phyloP scores from a whole-genome alignment of 2,113 vertebrate species.

The Tachysurus fulvidraco region DNA sequence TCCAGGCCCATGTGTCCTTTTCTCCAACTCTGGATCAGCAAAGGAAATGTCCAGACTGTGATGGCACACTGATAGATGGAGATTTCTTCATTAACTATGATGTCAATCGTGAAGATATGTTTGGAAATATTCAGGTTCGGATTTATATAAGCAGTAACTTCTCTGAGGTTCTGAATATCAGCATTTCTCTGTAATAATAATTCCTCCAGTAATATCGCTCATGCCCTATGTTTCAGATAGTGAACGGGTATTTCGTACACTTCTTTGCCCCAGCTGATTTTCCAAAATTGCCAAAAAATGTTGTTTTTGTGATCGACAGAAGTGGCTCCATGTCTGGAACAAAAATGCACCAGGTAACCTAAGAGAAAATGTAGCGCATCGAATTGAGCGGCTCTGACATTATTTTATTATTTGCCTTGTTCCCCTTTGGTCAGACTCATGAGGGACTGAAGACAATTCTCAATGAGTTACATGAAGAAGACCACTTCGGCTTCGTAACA shows the following conservation, averaged over 20 bases:
- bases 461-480: conserved; percentile 65
- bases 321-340: conserved; percentile 67
- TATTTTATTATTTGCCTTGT: background rate
- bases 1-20: conserved; percentile 72
- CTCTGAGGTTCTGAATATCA: background rate
- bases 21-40: conserved; percentile 81
- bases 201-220: background rate
- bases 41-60: conserved; percentile 79
- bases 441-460: conserved; percentile 69
- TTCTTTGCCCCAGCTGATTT: conserved; percentile 72
- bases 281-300: conserved; percentile 67
- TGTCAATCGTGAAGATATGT: conserved; percentile 72
- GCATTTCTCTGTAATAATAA: background rate
- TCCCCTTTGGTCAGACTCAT: conserved; percentile 61
- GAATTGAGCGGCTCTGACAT: background rate
- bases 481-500: conserved; percentile 67
- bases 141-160: background rate
- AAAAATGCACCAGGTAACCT: conserved; percentile 68
- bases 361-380: background rate
- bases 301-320: conserved; percentile 75
- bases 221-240: conserved; percentile 61
- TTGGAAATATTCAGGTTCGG: conserved; percentile 84
- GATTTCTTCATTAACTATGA: conserved; percentile 89
- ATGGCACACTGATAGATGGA: conserved; percentile 80
- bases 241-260: conserved; percentile 79